Conservation (phyloP, 2,113 vertebrate species). For the Heterocephalus glaber region DNA sequence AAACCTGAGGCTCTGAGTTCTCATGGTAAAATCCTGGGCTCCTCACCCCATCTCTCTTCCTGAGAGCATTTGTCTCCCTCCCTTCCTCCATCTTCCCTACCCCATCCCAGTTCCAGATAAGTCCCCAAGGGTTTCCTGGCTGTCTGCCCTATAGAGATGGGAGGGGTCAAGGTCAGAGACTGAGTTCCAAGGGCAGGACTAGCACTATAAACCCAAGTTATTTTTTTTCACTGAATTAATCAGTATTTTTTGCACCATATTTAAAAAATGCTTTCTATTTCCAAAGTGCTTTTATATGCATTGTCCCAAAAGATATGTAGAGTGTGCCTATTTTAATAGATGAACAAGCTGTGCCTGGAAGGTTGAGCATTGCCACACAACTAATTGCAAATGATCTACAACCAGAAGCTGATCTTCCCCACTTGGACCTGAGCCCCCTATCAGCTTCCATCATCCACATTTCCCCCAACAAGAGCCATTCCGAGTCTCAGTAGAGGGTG, state of each 20-base stretch:
- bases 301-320: not conserved
- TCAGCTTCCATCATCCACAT: not conserved
- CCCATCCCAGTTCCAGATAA: not conserved
- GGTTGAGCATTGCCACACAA: not conserved
- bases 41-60: not conserved
- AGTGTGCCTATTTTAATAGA: not conserved
- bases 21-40: not conserved
- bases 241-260: not conserved
- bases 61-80: not conserved
- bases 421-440: not conserved
- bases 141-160: not conserved
- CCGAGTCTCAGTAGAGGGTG: not conserved
- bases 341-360: not conserved
- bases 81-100: not conserved
- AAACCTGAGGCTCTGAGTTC: not conserved
- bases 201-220: not conserved
- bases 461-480: not conserved
- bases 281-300: not conserved
- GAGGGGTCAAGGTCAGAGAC: not conserved
- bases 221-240: not conserved
- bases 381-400: not conserved
- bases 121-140: not conserved
- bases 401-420: not conserved
- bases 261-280: conserved; percentile 10
- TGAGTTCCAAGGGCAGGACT: not conserved